Percentiles rank a stretch among this genome's conserved stretches.
phyloP scores from a whole-genome alignment of 2,113 vertebrate genomes.

The Heptranchias perlo region DNA sequence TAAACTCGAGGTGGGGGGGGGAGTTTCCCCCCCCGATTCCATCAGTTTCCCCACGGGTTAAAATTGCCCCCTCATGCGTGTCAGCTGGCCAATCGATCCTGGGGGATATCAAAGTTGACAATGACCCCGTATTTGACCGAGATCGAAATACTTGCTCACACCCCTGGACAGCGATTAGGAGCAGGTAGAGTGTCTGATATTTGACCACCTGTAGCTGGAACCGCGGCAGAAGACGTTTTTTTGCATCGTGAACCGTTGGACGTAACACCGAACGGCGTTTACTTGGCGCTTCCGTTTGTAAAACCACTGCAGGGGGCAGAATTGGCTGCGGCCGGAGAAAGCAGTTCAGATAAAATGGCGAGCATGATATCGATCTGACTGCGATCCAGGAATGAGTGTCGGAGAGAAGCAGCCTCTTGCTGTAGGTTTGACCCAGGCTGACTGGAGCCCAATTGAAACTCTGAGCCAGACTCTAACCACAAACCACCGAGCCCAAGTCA shows the following conservation, averaged over 20 bases:
- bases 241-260: not conserved
- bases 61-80: not conserved
- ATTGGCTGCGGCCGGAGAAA: not conserved
- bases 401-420: not conserved
- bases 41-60: not conserved
- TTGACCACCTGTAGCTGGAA: not conserved
- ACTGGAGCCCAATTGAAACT: constrained; percentile 1
- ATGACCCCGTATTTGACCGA: not conserved
- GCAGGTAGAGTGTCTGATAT: not conserved
- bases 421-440: not conserved
- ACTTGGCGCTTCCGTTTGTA: not conserved
- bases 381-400: not conserved
- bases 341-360: not conserved
- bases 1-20: too few relatives aligned
- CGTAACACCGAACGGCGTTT: not conserved
- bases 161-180: not conserved
- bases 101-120: not conserved
- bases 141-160: not conserved
- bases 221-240: too few relatives aligned
- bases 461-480: constrained; percentile 1
- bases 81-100: not conserved
- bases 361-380: not conserved
- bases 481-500: constrained; percentile 3
- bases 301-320: not conserved
- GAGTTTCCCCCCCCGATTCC: too few relatives aligned